Base-by-base conservation (phyloP, 1,140 invertebrate species). In the Pentalonia nigronervosa region DNA sequence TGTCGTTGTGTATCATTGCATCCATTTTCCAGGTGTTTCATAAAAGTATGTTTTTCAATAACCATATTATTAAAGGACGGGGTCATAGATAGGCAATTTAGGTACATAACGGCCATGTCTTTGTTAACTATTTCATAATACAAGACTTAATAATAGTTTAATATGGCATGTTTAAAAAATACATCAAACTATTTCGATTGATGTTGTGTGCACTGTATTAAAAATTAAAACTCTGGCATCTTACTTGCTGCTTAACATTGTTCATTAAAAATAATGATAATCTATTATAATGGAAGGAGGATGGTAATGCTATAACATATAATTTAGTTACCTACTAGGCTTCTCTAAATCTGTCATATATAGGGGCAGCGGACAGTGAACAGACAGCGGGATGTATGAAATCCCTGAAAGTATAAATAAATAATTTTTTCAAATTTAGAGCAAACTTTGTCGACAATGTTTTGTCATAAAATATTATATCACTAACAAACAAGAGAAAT, bases 401-500 rank as follows among this genome's bases (percentile, higher is more conserved):
- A 76, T 76, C 14, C 60, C 14, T 20, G 14, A 76, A 34, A 76
- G 9, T 47, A 86, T 0, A 25, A 45, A 30, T 86, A 17, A 47
- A 25, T 11, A 41, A 47, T 47, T 41, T 50, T 47, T 47, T 30
- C 30, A 86, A n/a, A 47, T 86, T 47, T 86, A 17, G 25, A 14
- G 41, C 23, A 86, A 86, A 86, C 84, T 86, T 86, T 47, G 84
- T 86, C 25, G 45, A 86, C 9, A 86, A 47, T 47, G 41, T 86
- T 86, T 30, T 47, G 8, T 41, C 14, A 47, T 30, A 86, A 86
- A 86, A 86, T 86, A 47, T 86, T 47, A 30, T 4, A 76, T 41
- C 36, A 84, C 83, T 30, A 41, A 53, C n/a, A 89, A 25, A 89
- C 48, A 36, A 89, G 48, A 89, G n/a, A 53, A 53, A 89, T 89